A percentile compares a stretch with the other conserved stretches of the same genome.
phyloP scores from a whole-genome alignment of 2,888 invertebrate genomes.

The Miltochrista miniata region DNA sequence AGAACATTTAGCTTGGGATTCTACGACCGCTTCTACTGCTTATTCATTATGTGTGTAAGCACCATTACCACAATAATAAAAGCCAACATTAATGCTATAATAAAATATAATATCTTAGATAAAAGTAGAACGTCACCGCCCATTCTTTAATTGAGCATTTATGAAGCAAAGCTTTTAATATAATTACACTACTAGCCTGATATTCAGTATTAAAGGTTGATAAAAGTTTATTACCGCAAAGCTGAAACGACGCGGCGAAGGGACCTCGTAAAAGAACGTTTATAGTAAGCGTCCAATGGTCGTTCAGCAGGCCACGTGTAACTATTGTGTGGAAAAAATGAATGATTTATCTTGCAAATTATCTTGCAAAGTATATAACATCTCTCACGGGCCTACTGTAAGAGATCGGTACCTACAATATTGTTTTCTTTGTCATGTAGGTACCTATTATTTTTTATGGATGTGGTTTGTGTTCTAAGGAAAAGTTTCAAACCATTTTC shows the following conservation, averaged over 20 bases:
- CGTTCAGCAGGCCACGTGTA: not conserved
- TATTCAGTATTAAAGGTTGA: conserved; percentile 24
- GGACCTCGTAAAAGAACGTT: not conserved
- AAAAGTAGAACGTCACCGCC: conserved; percentile 22
- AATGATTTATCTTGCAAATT: too few relatives aligned
- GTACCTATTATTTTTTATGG: too few relatives aligned
- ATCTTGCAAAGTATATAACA: too few relatives aligned
- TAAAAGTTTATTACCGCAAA: conserved; percentile 5
- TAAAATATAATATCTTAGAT: conserved; percentile 14
- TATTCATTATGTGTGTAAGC: too few relatives aligned
- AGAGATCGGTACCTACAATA: too few relatives aligned
- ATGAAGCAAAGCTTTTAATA: conserved; percentile 17
- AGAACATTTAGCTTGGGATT: too few relatives aligned
- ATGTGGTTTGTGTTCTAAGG: too few relatives aligned
- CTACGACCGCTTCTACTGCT: too few relatives aligned
- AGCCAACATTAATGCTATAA: conserved; percentile 8
- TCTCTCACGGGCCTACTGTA: too few relatives aligned
- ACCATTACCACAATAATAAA: conserved; percentile 2
- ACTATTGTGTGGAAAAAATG: not conserved
- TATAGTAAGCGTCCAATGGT: not conserved
- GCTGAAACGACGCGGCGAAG: not conserved
- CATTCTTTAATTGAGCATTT: conserved; percentile 32
- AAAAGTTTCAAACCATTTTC: too few relatives aligned
- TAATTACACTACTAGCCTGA: conserved; percentile 24
- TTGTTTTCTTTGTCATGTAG: too few relatives aligned